Conservation (phyloP, 2,888 invertebrate species). For the Platycheirus rosarum region DNA sequence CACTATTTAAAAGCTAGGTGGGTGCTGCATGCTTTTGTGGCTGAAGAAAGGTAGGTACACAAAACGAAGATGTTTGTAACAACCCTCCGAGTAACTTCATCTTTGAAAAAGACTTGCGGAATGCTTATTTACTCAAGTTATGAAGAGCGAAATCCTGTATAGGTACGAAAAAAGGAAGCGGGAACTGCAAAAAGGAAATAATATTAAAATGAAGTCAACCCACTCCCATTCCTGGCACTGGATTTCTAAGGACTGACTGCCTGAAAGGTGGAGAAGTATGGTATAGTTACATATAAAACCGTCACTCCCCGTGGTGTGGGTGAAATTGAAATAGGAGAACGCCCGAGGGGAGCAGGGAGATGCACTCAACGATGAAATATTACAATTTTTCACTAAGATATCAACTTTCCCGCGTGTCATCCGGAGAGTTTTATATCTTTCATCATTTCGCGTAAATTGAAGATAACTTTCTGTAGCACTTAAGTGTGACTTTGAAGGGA, state of each 20-base stretch:
- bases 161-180: conserved; percentile 27
- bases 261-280: conserved; percentile 51
- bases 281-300: conserved; percentile 39
- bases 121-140: conserved; percentile 64
- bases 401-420: conserved; percentile 62
- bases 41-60: conserved; percentile 9
- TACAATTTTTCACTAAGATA: conserved; percentile 67
- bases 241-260: conserved; percentile 38
- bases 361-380: conserved; percentile 70
- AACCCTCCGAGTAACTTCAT: conserved; percentile 49
- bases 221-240: conserved; percentile 33
- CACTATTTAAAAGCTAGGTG: conserved; percentile 10
- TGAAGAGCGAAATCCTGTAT: conserved; percentile 38
- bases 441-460: conserved; percentile 70
- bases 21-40: conserved; percentile 23
- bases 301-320: conserved; percentile 44
- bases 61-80: conserved; percentile 37
- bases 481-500: conserved; percentile 67
- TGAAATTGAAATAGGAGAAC: conserved; percentile 12
- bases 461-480: conserved; percentile 70
- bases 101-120: conserved; percentile 50
- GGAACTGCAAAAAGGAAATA: conserved; percentile 55
- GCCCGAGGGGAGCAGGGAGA: not conserved
- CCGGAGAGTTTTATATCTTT: conserved; percentile 68
- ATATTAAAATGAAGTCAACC: conserved; percentile 64